Evolutionary conservation across 1,140 invertebrate species (phyloP).

Genomic region (Eumeta japonica): DNA sequence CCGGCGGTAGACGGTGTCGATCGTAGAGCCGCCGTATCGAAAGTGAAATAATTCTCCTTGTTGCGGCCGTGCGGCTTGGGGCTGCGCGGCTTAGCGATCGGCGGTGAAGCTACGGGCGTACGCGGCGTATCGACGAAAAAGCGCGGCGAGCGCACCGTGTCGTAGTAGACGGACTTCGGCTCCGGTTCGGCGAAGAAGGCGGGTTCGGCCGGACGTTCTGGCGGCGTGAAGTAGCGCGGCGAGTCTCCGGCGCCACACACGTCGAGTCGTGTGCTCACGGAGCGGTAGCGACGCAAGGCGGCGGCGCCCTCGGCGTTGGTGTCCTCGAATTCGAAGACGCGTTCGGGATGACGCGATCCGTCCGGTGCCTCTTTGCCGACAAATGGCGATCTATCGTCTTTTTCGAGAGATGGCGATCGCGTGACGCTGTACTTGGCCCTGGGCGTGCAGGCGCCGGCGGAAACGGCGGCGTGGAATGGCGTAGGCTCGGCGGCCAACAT

Average conservation of each 20-base stretch:
- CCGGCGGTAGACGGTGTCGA: slow-evolving; percentile 28
- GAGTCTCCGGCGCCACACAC: slow-evolving; percentile 10
- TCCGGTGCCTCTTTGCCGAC: slow-evolving; percentile 29
- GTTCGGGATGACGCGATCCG: slow-evolving; percentile 33
- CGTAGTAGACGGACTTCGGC: slow-evolving; percentile 46
- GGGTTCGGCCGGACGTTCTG: slow-evolving; percentile 43
- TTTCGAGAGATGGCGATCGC: slow-evolving; percentile 49
- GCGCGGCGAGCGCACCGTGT: slow-evolving; percentile 41
- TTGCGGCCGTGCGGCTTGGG: slow-evolving; percentile 18
- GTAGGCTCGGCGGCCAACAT: slow-evolving; percentile 31
- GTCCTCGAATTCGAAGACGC: slow-evolving; percentile 43
- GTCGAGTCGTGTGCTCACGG: neutral
- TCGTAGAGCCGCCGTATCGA: slow-evolving; percentile 26
- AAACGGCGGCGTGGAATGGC: slow-evolving; percentile 28
- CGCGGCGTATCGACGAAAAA: slow-evolving; percentile 46
- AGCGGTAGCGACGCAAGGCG: neutral
- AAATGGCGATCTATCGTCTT: slow-evolving; percentile 52
- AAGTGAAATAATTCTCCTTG: slow-evolving; percentile 49
- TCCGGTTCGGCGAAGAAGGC: slow-evolving; percentile 49
- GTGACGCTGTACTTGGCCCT: slow-evolving; percentile 48
- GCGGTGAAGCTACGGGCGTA: slow-evolving; percentile 5
- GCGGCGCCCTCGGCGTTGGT: neutral
- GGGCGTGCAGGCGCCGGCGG: neutral
- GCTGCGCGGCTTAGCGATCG: slow-evolving; percentile 20
- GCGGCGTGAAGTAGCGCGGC: slow-evolving; percentile 46